Evolutionary conservation across 2,797 vertebrate genomes (phyloP).

Genomic region (Hyperoplus lanceolatus): DNA sequence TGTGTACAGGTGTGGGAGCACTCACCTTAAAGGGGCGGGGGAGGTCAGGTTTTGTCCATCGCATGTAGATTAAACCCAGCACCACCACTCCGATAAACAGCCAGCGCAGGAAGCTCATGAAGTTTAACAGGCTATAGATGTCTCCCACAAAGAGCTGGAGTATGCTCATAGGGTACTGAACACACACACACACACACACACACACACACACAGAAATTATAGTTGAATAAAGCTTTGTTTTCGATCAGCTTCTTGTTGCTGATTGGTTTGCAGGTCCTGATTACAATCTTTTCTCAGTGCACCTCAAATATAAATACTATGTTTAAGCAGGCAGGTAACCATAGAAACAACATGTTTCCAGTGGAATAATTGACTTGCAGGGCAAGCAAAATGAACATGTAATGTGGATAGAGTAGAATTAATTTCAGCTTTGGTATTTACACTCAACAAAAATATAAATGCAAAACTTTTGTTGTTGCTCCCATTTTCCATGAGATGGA

Average conservation of each 20-base stretch:
- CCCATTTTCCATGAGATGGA: too few relatives aligned
- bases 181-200: constrained; percentile 46
- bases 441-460: too few relatives aligned
- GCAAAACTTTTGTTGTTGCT: too few relatives aligned
- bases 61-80: constrained; percentile 93
- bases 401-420: neutral
- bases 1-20: constrained; percentile 8
- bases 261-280: neutral
- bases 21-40: constrained; percentile 96
- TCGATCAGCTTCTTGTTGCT: neutral
- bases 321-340: constrained; percentile 5
- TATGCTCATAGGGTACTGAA: constrained; percentile 93
- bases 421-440: neutral
- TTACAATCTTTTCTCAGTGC: neutral
- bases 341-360: neutral
- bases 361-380: neutral
- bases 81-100: constrained; percentile 97
- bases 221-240: too few relatives aligned
- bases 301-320: neutral
- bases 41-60: constrained; percentile 93
- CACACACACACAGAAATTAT: constrained; percentile 21
- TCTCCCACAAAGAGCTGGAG: constrained; percentile 94
- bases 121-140: constrained; percentile 96
- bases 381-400: too few relatives aligned
- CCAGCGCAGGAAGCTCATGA: constrained; percentile 98